phyloP scores from a whole-genome alignment of 2,888 invertebrate species.

The Suillia variegata region DNA sequence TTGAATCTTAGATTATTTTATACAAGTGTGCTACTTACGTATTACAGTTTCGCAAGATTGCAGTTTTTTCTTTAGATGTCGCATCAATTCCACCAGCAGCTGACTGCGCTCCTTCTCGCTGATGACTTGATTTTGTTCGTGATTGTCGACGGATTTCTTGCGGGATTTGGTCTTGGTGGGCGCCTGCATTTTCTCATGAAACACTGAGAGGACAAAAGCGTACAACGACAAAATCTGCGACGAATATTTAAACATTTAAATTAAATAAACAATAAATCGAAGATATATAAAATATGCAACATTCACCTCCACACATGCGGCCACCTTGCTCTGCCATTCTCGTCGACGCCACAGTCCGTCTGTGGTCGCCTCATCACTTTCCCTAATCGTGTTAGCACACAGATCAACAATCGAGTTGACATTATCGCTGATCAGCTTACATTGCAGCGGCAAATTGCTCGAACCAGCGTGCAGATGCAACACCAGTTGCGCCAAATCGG shows the following conservation, averaged over 20 bases:
- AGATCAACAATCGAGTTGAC: conserved; percentile 45
- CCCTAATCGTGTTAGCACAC: conserved; percentile 53
- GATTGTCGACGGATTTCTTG: conserved; percentile 39
- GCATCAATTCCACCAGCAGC: conserved; percentile 55
- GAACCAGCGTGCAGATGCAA: conserved; percentile 56
- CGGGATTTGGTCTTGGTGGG: conserved; percentile 48
- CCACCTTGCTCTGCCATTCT: conserved; percentile 65
- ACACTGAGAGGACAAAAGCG: conserved; percentile 57
- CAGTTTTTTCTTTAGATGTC: conserved; percentile 55
- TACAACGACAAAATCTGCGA: conserved; percentile 57
- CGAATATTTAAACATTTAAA: not conserved
- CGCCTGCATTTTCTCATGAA: conserved; percentile 56
- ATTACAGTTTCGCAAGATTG: conserved; percentile 54
- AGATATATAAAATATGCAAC: too few relatives aligned
- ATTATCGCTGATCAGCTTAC: conserved; percentile 51
- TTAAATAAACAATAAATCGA: too few relatives aligned
- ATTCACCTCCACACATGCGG: conserved; percentile 70
- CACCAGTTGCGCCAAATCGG: conserved; percentile 54
- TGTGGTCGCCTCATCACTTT: conserved; percentile 58
- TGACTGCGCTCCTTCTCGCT: conserved; percentile 57
- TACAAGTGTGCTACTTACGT: conserved; percentile 40
- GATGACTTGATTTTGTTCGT: conserved; percentile 38
- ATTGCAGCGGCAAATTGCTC: conserved; percentile 45
- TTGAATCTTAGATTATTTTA: too few relatives aligned
- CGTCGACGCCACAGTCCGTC: conserved; percentile 63